Evolutionary conservation across 2,888 invertebrate species (phyloP), one percentile per base, ranked within the genome.

Genomic region (Laspeyria flexula): DNA sequence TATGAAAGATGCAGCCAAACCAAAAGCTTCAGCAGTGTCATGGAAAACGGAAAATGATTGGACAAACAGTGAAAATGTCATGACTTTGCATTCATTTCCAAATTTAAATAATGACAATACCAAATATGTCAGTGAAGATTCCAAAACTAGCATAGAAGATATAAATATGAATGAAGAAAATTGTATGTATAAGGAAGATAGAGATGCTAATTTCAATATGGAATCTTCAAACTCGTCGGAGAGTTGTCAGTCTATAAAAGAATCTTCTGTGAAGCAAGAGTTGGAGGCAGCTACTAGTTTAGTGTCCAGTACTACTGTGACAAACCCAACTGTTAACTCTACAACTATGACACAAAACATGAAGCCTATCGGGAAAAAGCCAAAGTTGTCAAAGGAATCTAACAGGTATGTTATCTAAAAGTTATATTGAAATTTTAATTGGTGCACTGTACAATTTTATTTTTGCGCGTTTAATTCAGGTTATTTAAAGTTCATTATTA

Each of bases 171-270:
- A 89, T 75, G 92, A 92, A 58, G 92, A 91, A 50, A 90, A 89
- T 65, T 90, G 88, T 60, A 85, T 90, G 81, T 89, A 85, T 55
- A 91, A 90, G 71, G 88, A 91, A 48, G 91, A 90, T 43, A 85
- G 91, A 54, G 91, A 91, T 76, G 81, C 90, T 16, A 92, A 90
- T 65, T 92, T 80, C 65, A 91, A 91, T 65, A 91, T 92, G 89
- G 92, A 92, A 62, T 90, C 90, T 5, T 92, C 92, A 29, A 92
- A 91, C 54, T 92, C 92, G 0, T 92, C 92, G 0, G 92, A 92
- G 59, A 92, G 92, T 56, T 89, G 89, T 71, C 90, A 92, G 37
- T 92, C 92, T 15, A 81, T 89, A 83, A 92, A 90, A 55, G 92
- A 92, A 40, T 71, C 81, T 0, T 71, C 76, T 12, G 69, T 85